Conservation (phyloP, 2,888 invertebrate genomes). For the Harmothoe impar region DNA sequence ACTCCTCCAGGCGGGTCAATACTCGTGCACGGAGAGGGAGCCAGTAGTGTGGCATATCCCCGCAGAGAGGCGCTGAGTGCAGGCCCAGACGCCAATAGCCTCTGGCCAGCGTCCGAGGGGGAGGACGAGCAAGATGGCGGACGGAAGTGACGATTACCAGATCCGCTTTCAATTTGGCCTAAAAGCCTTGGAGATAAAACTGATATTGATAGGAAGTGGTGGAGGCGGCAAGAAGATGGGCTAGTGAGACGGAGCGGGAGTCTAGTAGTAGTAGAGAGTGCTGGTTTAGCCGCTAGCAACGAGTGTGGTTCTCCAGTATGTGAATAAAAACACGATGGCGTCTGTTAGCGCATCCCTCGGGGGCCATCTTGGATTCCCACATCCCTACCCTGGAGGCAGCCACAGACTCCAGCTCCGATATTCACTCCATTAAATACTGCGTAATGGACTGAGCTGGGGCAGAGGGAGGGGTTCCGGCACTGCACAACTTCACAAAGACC, state of each 20-base stretch:
- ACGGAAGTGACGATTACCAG: slow-evolving; percentile 40
- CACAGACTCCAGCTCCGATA: background rate
- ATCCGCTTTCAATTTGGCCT: slow-evolving; percentile 34
- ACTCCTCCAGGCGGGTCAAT: background rate
- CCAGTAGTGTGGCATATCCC: background rate
- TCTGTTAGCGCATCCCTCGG: background rate
- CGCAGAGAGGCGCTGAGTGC: background rate
- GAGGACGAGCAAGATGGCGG: slow-evolving; percentile 2
- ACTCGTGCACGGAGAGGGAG: background rate
- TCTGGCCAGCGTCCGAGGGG: slow-evolving; percentile 12
- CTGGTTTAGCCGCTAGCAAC: background rate
- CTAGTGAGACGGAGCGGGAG: background rate
- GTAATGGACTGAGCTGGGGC: background rate
- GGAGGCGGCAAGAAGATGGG: slow-evolving; percentile 2
- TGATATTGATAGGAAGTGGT: slow-evolving; percentile 51
- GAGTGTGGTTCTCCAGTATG: background rate
- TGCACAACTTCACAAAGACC: background rate
- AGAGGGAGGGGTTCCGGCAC: background rate
- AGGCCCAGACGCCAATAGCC: background rate
- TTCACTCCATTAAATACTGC: background rate
- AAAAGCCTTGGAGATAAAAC: slow-evolving; percentile 47
- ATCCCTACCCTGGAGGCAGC: background rate
- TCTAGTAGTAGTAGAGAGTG: background rate
- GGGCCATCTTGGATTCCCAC: background rate
- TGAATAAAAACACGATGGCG: slow-evolving; percentile 12